Evolutionary conservation across 2,888 invertebrate genomes (phyloP), one percentile per base, ranked within the genome.

Genomic region (Xylocampa areola): DNA sequence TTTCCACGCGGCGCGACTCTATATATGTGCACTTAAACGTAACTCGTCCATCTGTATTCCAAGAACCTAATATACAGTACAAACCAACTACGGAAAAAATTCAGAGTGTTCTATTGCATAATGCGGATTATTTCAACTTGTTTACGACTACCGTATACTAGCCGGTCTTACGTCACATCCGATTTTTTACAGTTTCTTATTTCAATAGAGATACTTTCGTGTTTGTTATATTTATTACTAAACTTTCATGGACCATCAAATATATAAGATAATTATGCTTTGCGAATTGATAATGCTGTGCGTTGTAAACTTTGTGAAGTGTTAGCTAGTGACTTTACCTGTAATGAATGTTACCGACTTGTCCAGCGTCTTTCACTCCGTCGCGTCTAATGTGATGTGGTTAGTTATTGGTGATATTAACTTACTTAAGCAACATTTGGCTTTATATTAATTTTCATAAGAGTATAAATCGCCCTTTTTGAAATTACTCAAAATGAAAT

Each of bases 201-300:
- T 75, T 68, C 47, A 68, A 57, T 65, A 51, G 50, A 71, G 17
- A 63, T 49, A 59, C 66, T 79, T 76, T 73, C 58, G 66, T 79
- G 55, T 79, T 67, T 77, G 71, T 69, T 77, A 73, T 68, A 73
- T 70, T 77, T 76, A 73, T 74, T 79, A 66, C 68, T 63, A 76
- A 78, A 78, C 61, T 67, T 72, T 55, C 48, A 48, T 57, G 55
- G 43, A 61, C 66, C 41, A 73, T 59, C 40, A 64, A 66, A 67
- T 69, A 43, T 55, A 54, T 68, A 57, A 59, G 29, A 47, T 68
- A 67, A 67, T 67, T 68, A 68, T 77, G 86, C 86, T 73, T 69
- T 50, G 87, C 87, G 87, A 85, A 82, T 77, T 77, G 51, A 69
- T 77, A 75, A 66, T 76, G 82, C 79, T 79, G 61, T 62, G 84